A percentile compares a stretch with the other conserved stretches of the same genome.
Conservation (phyloP, 1,140 invertebrate genomes). For the Brachionus rubens region DNA sequence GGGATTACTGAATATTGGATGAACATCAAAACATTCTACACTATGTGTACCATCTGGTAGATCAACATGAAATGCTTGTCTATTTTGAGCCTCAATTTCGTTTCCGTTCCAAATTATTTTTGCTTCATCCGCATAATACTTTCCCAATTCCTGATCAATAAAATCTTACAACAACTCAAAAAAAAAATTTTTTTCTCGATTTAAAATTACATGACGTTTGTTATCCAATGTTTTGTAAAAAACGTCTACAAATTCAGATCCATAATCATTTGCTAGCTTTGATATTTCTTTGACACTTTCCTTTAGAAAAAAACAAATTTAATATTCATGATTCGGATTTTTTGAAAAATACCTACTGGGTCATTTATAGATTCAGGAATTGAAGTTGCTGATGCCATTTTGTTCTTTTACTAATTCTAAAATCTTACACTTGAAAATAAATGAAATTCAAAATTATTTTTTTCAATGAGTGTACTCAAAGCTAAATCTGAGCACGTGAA, state of each 20-base stretch:
- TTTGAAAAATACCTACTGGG: background rate
- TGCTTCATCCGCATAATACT: slow-evolving; percentile 30
- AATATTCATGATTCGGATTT: too few relatives aligned
- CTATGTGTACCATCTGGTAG: background rate
- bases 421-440: too few relatives aligned
- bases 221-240: slow-evolving; percentile 22
- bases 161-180: background rate
- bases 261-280: slow-evolving; percentile 41
- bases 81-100: slow-evolving; percentile 27
- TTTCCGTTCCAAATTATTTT: slow-evolving; percentile 45
- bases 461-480: too few relatives aligned
- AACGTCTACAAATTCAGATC: slow-evolving; percentile 39
- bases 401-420: background rate
- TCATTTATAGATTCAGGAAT: slow-evolving; percentile 1
- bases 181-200: background rate
- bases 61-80: slow-evolving; percentile 43
- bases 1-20: slow-evolving; percentile 37
- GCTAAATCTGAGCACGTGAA: background rate
- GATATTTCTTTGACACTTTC: slow-evolving; percentile 36
- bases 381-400: slow-evolving; percentile 1
- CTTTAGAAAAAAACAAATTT: slow-evolving; percentile 1
- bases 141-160: slow-evolving; percentile 22
- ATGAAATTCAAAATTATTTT: too few relatives aligned
- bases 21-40: slow-evolving; percentile 40
- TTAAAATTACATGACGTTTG: slow-evolving; percentile 1